Evolutionary conservation across 2,113 vertebrate genomes (phyloP).

Genomic region (Anser brachyrhynchus): DNA sequence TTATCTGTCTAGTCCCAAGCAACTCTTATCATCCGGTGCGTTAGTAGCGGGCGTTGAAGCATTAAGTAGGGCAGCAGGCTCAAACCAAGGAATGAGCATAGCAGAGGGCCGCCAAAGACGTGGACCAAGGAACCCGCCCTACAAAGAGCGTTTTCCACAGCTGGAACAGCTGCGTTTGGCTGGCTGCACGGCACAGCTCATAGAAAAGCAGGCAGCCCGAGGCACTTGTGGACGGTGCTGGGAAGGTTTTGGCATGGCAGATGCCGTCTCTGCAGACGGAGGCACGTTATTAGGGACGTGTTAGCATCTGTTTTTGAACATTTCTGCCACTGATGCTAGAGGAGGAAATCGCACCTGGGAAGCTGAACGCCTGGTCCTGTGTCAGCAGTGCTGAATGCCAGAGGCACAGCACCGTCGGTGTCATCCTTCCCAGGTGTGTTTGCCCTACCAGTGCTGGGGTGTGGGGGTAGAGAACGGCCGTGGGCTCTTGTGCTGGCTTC

Average conservation of each 20-base stretch:
- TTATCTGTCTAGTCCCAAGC: background rate
- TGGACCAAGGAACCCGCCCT: background rate
- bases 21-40: background rate
- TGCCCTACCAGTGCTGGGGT: background rate
- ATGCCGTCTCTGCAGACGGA: background rate
- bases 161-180: background rate
- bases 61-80: background rate
- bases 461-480: too few species aligned
- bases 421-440: background rate
- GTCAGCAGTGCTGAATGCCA: rapidly evolving
- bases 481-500: too few species aligned
- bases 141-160: rapidly evolving
- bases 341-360: background rate
- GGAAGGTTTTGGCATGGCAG: too few species aligned
- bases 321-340: rapidly evolving
- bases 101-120: background rate
- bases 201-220: rapidly evolving
- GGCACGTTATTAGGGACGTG: rapidly evolving
- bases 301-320: background rate
- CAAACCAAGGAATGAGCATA: rapidly evolving
- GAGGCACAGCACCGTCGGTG: rapidly evolving
- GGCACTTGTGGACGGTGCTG: background rate
- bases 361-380: background rate
- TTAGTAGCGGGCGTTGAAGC: background rate
- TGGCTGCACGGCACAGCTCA: rapidly evolving